phyloP scores from a whole-genome alignment of 2,888 invertebrate genomes.

The Formica aserva region DNA sequence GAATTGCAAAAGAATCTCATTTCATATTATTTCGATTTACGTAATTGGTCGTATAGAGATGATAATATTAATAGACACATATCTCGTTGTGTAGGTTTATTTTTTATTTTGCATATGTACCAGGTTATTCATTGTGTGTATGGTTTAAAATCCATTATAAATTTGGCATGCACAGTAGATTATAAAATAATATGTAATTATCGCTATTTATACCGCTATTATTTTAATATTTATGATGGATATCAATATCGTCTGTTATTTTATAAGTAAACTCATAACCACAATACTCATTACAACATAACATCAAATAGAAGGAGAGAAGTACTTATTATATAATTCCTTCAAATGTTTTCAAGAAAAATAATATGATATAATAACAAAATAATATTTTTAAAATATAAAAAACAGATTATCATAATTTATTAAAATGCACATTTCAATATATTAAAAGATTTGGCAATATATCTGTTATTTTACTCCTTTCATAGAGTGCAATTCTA shows the following conservation, averaged over 20 bases:
- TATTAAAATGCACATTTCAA: neutral
- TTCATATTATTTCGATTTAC: constrained; percentile 46
- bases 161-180: neutral
- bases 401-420: neutral
- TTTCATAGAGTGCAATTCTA: neutral
- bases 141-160: neutral
- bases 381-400: neutral
- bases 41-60: neutral
- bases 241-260: neutral
- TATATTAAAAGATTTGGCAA: neutral
- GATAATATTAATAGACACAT: neutral
- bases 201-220: neutral
- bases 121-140: neutral
- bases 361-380: neutral
- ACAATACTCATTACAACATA: neutral
- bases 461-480: neutral
- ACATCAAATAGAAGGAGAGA: neutral
- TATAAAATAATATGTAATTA: neutral
- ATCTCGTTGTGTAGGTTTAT: neutral
- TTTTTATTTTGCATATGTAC: neutral
- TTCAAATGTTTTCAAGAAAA: neutral
- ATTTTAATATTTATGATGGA: neutral
- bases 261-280: neutral
- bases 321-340: neutral
- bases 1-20: constrained; percentile 56